phyloP scores from a whole-genome alignment of 2,888 invertebrate genomes.

The Hybos culiciformis region DNA sequence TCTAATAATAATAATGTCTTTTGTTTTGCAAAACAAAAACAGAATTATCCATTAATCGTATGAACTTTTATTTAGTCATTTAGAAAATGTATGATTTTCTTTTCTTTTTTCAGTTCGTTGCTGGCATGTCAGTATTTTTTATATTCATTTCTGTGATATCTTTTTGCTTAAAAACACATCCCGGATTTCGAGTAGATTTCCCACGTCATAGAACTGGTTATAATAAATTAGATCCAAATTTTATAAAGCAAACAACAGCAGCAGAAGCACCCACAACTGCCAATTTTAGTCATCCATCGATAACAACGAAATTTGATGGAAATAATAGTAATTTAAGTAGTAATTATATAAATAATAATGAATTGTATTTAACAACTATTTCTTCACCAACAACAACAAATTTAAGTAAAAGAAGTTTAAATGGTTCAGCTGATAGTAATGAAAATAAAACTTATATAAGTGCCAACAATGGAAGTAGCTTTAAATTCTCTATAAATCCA shows the following conservation, averaged over 20 bases:
- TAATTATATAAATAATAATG: background rate
- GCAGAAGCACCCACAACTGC: slow-evolving; percentile 16
- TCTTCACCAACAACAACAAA: too few species aligned
- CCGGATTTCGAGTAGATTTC: slow-evolving; percentile 58
- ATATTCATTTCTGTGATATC: slow-evolving; percentile 91
- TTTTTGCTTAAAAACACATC: slow-evolving; percentile 93
- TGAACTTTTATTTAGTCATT: background rate
- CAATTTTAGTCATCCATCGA: too few species aligned
- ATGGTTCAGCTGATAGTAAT: too few species aligned
- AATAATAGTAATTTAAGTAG: slow-evolving; percentile 4
- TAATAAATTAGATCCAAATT: slow-evolving; percentile 3
- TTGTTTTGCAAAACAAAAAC: background rate
- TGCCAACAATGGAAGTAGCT: too few species aligned
- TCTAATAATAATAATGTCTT: background rate
- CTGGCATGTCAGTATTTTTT: slow-evolving; percentile 87
- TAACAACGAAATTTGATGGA: slow-evolving; percentile 11
- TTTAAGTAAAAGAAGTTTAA: too few species aligned
- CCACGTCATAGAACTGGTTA: slow-evolving; percentile 16
- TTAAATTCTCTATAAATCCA: too few species aligned
- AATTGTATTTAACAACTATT: background rate
- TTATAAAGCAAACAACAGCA: slow-evolving; percentile 12
- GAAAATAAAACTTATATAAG: too few species aligned
- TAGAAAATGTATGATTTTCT: background rate
- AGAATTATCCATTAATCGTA: background rate
- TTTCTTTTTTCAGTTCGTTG: slow-evolving; percentile 57